Percentiles rank a stretch among this genome's conserved stretches.
These are phyloP conservation scores for Tinea trinotella DNA, from an alignment of 2,888 invertebrate species.

Conservation along the genomic window DNA sequence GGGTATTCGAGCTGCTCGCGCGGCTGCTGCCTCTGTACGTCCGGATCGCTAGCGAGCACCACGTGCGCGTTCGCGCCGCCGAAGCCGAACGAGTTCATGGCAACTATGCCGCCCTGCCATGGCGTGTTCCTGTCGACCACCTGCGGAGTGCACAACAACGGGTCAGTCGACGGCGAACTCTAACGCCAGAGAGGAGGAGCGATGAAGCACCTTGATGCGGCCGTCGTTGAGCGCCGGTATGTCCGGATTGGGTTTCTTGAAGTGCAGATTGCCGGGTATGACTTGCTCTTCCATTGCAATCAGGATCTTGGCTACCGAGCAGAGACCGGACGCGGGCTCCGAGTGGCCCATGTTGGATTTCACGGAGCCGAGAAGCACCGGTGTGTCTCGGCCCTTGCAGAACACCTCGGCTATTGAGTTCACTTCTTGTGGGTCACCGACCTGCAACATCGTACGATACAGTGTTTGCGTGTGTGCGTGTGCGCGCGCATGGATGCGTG, in stretches of 20 bases:
- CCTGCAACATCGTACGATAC: slow-evolving; percentile 45
- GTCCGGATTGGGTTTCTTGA: slow-evolving; percentile 86
- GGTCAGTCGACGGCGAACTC: neutral
- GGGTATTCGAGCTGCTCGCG: slow-evolving; percentile 67
- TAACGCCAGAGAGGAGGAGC: neutral
- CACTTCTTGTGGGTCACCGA: slow-evolving; percentile 98
- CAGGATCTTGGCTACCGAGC: slow-evolving; percentile 91
- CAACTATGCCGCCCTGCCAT: slow-evolving; percentile 94
- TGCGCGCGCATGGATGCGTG: neutral
- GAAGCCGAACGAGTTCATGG: slow-evolving; percentile 97
- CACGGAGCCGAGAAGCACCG: slow-evolving; percentile 94
- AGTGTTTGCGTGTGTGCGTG: neutral
- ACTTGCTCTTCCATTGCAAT: slow-evolving; percentile 93
- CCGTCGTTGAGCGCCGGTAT: slow-evolving; percentile 94
- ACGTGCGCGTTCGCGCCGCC: slow-evolving; percentile 98
- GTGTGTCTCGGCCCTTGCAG: slow-evolving; percentile 83
- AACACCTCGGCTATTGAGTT: slow-evolving; percentile 94
- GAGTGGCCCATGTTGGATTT: slow-evolving; percentile 99
- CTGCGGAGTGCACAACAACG: slow-evolving; percentile 33
- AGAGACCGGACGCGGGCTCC: slow-evolving; percentile 93
- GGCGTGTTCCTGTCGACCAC: slow-evolving; percentile 87
- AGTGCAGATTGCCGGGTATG: slow-evolving; percentile 95
- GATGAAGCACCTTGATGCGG: slow-evolving; percentile 77
- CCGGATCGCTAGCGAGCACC: slow-evolving; percentile 83
- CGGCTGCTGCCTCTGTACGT: slow-evolving; percentile 73